Conservation (phyloP, 1,140 invertebrate genomes). For the Arion vulgaris region DNA sequence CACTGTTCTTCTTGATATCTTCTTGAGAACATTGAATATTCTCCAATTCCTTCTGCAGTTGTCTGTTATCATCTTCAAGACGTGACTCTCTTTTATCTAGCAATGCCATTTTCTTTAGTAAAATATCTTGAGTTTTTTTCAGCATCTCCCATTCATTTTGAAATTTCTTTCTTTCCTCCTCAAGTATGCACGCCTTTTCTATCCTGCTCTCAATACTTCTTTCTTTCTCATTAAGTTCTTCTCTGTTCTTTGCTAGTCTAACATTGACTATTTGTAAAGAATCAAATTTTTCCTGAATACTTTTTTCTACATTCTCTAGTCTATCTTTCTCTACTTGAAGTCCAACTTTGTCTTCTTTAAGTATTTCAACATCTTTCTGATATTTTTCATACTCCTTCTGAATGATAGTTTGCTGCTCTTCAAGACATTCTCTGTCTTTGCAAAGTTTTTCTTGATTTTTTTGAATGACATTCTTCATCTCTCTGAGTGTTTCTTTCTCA, state of each 20-base stretch:
- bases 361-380: background rate
- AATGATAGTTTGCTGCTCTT: background rate
- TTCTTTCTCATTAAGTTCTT: background rate
- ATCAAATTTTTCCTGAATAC: background rate
- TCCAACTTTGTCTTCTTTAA: background rate
- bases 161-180: background rate
- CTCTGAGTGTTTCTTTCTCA: background rate
- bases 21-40: background rate
- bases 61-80: background rate
- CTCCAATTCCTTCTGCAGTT: background rate
- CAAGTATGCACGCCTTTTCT: background rate
- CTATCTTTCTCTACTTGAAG: constrained; percentile 6
- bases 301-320: background rate
- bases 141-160: background rate
- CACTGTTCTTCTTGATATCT: background rate
- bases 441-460: background rate
- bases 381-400: background rate
- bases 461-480: background rate
- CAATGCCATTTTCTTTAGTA: background rate
- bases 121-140: background rate
- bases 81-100: background rate
- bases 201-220: background rate
- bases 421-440: background rate
- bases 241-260: background rate
- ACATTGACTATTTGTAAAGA: background rate